phyloP scores from a whole-genome alignment of 2,888 invertebrate species.

The Vesta saturnalis region DNA sequence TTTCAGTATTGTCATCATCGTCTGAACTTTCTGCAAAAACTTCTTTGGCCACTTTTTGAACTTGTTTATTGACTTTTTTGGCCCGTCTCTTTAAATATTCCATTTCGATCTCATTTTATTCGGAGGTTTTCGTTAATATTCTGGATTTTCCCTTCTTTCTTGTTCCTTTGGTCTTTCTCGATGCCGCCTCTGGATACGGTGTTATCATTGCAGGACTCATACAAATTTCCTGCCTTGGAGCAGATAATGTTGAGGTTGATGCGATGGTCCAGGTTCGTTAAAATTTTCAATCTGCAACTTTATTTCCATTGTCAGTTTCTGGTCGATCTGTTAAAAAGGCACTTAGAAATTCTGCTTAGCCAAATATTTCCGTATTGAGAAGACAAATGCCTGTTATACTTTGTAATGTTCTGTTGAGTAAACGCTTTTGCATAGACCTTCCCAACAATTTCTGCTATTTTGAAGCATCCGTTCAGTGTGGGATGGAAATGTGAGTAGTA shows the following conservation, averaged over 20 bases:
- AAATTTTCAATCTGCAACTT: neutral
- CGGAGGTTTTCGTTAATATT: neutral
- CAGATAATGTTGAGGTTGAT: neutral
- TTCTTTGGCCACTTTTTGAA: neutral
- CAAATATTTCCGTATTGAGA: neutral
- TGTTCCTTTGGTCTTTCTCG: neutral
- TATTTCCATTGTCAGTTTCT: neutral
- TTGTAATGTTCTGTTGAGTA: neutral
- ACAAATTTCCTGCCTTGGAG: neutral
- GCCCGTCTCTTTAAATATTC: neutral
- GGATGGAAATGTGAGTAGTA: neutral
- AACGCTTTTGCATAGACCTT: neutral
- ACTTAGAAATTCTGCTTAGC: neutral
- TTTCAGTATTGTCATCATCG: neutral
- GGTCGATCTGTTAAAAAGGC: neutral
- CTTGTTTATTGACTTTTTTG: neutral
- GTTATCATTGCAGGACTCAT: neutral
- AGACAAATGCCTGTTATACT: neutral
- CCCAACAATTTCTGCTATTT: neutral
- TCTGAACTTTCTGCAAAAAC: neutral
- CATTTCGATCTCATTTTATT: neutral
- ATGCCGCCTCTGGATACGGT: neutral
- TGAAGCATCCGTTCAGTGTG: neutral
- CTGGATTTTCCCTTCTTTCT: neutral
- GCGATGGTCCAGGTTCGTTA: neutral